Base-by-base conservation (phyloP, 1,140 invertebrate genomes). In the Lordiphosa collinella region DNA sequence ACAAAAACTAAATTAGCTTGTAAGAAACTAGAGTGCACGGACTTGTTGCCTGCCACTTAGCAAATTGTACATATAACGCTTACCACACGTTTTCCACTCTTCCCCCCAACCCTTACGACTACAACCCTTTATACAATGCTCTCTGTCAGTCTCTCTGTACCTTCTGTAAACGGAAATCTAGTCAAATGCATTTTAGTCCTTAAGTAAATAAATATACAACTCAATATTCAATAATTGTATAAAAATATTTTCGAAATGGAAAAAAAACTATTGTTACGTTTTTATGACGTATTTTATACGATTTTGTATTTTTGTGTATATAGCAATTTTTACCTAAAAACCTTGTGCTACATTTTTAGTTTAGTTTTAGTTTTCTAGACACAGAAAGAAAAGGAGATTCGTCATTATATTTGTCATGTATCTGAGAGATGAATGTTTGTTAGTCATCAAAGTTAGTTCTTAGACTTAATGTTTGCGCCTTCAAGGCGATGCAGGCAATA, bases 271-370 rank as follows among this genome's bases (percentile, higher is more conserved):
- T 60, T 75, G 76, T 80, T 82, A 80, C 65, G 65, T 80, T 80
- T 76, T 70, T 70, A 61, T 53, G 56, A 40, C 55, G 50, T 56
- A 70, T 70, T 70, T 80, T 80, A 69, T 80, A 80, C 76, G 66
- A 71, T 71, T 78, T 80, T 80, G 74, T 78, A 78, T 64, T 76
- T 80, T 82, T 64, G 38, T 80, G 76, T 80, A 80, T 12, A 80
- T 80, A 80, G 61, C 11, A 47, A 76, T 82, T 80, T 80, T 82
- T 82, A 66, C 76, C 75, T 67, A 37, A 53, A 55, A 40, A 51
- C 37, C 49, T 29, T 10, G 29, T 48, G 25, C 25, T 29, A 29
- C 25, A 56, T 35, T 18, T 69, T 59, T 64, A 52, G 46, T 65
- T 62, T 68, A 36, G 60, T 61, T 63, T 73, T 78, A 69, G 68